Evolutionary conservation across 2,888 invertebrate species (phyloP), one percentile per base, ranked within the genome.

Genomic region (Diplolepis rosae): DNA sequence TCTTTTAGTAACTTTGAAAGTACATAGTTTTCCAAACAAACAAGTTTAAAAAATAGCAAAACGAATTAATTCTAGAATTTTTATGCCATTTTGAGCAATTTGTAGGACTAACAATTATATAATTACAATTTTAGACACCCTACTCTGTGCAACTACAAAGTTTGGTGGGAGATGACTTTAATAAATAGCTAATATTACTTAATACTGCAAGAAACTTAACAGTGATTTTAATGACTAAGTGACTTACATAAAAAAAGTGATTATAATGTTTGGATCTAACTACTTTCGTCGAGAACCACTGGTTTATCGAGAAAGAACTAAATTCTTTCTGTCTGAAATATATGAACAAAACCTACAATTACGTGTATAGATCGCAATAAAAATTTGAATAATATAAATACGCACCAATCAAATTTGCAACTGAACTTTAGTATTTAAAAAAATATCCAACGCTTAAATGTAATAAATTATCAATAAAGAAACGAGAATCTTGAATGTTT

Each of bases 181-280:
- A 42, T 61, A 61, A 42, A 61, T 61, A 22, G 35, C 56, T 56
- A 56, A 56, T 56, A 15, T 56, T 56, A 61, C 39, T 61, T 61
- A 61, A 61, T 61, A 61, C 61, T 61, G 61, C 61, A 42, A 61
- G 39, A 61, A 61, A 61, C 61, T 61, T 61, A 42, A 42, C 27
- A 61, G 24, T 50, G 50, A 50, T 50, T n/a, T n/a, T n/a, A n/a
- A n/a, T n/a, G n/a, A n/a, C n/a, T n/a, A n/a, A n/a, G n/a, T n/a
- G n/a, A n/a, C n/a, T n/a, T n/a, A n/a, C n/a, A n/a, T n/a, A n/a
- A n/a, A n/a, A n/a, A n/a, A n/a, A 50, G 13, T 61, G n/a, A 39
- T 52, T 15, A 48, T 30, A n/a, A 22, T 61, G 24, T 39, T 39
- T 24, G 15, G 35, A 35, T 39, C 24, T 61, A 61, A 39, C 39